These are phyloP conservation scores for Zapus hudsonius DNA, from an alignment of 2,113 vertebrate genomes.

Conservation along the genomic window DNA sequence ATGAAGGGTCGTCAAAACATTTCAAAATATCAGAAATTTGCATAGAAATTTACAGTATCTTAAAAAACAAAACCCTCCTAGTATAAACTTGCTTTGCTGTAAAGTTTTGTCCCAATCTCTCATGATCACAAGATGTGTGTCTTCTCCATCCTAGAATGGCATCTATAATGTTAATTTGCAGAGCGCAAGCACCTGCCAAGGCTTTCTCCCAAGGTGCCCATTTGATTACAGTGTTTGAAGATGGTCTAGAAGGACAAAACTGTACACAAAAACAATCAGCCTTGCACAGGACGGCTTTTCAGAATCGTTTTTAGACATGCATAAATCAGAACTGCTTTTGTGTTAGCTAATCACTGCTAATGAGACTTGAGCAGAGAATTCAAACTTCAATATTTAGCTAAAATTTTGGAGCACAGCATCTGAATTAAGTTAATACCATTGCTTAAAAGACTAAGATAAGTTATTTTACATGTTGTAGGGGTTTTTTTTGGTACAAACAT, in stretches of 20 bases:
- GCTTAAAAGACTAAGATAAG: conserved; percentile 45
- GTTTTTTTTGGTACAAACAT: not conserved
- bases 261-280: conserved; percentile 60
- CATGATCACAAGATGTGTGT: conserved; percentile 45
- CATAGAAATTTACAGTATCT: conserved; percentile 56
- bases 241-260: conserved; percentile 39
- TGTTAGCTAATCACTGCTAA: conserved; percentile 69
- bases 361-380: conserved; percentile 57
- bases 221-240: not conserved
- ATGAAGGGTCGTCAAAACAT: conserved; percentile 52
- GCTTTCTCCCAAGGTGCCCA: conserved; percentile 49
- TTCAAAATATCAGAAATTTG: conserved; percentile 72
- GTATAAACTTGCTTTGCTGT: conserved; percentile 44
- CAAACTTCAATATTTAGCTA: conserved; percentile 62
- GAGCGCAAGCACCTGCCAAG: conserved; percentile 16
- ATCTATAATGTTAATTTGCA: conserved; percentile 65
- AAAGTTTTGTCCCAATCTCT: conserved; percentile 49
- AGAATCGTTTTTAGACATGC: conserved; percentile 52
- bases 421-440: conserved; percentile 60
- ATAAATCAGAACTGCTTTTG: conserved; percentile 67
- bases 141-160: conserved; percentile 47
- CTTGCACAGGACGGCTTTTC: conserved; percentile 16
- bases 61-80: not conserved
- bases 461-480: not conserved
- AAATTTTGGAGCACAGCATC: conserved; percentile 17